A percentile compares a stretch with the other conserved stretches of the same genome.
Conservation (phyloP, 1,140 invertebrate species). For the Lepeophtheirus salmonis region DNA sequence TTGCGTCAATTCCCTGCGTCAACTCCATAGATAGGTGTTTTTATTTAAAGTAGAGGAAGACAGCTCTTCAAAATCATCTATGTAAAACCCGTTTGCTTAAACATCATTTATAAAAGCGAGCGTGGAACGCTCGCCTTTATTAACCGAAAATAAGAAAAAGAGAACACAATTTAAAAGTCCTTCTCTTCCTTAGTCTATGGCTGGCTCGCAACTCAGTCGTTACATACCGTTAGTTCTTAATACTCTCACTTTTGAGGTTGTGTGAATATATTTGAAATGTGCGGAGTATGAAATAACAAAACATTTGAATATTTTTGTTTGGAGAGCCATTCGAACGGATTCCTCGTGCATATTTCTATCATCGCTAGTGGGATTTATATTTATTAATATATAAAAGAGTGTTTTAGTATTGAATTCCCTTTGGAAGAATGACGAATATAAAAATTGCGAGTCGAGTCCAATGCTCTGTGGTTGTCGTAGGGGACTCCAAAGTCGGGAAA, state of each 20-base stretch:
- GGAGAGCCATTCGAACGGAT: not conserved
- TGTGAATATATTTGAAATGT: not conserved
- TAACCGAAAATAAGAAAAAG: not conserved
- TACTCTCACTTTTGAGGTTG: too few relatives aligned
- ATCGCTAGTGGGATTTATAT: too few relatives aligned
- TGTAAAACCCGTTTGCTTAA: too few relatives aligned
- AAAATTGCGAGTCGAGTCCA: not conserved
- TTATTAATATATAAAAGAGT: too few relatives aligned
- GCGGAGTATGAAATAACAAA: not conserved
- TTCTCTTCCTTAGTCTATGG: not conserved
- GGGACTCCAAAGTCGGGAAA: conserved; percentile 4
- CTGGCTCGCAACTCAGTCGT: too few relatives aligned
- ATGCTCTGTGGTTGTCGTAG: not conserved
- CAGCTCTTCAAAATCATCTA: too few relatives aligned
- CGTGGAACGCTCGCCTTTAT: not conserved
- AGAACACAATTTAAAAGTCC: not conserved
- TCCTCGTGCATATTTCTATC: not conserved
- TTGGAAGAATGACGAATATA: not conserved
- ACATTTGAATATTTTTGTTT: not conserved
- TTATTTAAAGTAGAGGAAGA: too few relatives aligned
- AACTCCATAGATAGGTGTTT: too few relatives aligned
- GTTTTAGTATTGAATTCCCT: too few relatives aligned
- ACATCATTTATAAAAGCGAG: too few relatives aligned
- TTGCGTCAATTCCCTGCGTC: too few relatives aligned
- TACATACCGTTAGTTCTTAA: too few relatives aligned